Conservation (phyloP, 2,113 vertebrate genomes). For the Chlorocebus sabaeus region DNA sequence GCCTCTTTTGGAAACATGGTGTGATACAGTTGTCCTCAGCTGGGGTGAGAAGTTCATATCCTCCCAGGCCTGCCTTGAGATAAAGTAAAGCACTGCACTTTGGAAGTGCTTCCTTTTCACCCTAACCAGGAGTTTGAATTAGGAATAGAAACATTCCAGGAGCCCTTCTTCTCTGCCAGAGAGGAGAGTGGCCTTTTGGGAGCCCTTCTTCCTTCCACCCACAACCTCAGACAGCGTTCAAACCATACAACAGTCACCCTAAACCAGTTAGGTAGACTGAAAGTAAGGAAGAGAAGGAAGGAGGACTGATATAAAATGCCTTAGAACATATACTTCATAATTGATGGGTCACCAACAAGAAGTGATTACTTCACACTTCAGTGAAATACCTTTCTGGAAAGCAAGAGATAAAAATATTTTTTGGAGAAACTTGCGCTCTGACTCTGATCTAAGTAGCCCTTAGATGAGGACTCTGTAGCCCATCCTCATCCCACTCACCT, state of each 20-base stretch:
- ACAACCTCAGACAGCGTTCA: background rate
- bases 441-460: background rate
- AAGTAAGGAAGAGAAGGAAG: too few species aligned
- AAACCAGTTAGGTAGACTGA: background rate
- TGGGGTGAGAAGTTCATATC: background rate
- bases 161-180: background rate
- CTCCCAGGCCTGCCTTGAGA: background rate
- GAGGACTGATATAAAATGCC: background rate
- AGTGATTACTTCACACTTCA: background rate
- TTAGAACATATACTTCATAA: background rate
- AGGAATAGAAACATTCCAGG: background rate
- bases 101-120: background rate
- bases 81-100: background rate
- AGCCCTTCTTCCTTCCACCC: background rate
- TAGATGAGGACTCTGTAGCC: too few species aligned
- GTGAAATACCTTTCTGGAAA: background rate
- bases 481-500: background rate
- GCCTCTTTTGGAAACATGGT: constrained; percentile 54
- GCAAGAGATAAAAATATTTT: background rate
- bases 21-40: constrained; percentile 55
- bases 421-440: background rate
- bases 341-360: background rate
- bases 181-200: background rate
- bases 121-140: background rate
- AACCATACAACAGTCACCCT: background rate